Base-by-base conservation (phyloP, 2,113 vertebrate genomes). In the Engraulis encrasicolus region DNA sequence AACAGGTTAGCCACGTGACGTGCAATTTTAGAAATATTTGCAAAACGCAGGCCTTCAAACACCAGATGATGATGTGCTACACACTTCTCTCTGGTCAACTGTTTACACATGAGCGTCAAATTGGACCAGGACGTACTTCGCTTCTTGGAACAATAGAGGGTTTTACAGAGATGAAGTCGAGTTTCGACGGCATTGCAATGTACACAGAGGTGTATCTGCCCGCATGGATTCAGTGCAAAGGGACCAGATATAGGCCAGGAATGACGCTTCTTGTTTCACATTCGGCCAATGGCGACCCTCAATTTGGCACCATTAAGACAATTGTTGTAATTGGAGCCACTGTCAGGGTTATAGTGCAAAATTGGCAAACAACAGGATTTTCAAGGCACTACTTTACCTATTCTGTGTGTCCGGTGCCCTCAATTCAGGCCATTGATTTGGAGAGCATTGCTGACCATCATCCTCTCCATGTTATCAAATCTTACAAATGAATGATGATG, bases 21-120 rank as follows among this genome's bases (percentile, higher is more conserved):
- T 86, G 85, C 50, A 84, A 79, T 48, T 86, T 83, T 77, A 19
- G 15, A 11, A 86, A 86, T n/a, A 83, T 83, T 66, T 86, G 85
- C 27, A 84, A 84, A 84, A 84, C 85, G 11, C n/a, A 37, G 80
- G 79, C 82, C n/a, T 81, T 31, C 52, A 27, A 50, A 80, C 83
- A 84, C 27, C 83, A 84, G 27, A 80, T 80, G 7, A 27, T 84
- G 78, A 14, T 84, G 52, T 84, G 83, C 50, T 80, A 84, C 52
- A 79, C 1, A 12, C 36, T 84, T 11, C n/a, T 66, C 15, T 84
- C 77, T 50, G 50, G 50, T 17, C 50, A 52, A 18, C 14, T 52
- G 50, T 52, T 58, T 18, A 18, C 50, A 6, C 15, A 52, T 17
- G 50, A 52, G 14, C 18, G 17, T 52, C 50, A 52, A 12, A 1